Evolutionary conservation across 2,888 invertebrate species (phyloP).

Genomic region (Amiota communis): DNA sequence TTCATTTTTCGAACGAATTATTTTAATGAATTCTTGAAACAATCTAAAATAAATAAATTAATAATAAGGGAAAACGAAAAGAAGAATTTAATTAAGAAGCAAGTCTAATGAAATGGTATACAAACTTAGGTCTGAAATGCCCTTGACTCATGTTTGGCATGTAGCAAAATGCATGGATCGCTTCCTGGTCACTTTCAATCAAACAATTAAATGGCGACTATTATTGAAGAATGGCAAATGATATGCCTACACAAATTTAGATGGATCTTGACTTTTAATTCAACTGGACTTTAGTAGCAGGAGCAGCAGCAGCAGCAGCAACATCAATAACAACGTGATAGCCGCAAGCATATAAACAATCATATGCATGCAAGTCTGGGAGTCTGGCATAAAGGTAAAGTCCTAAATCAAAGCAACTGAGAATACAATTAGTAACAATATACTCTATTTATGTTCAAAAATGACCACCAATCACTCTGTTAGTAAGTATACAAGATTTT

Average conservation of each 20-base stretch:
- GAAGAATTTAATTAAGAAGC: background rate
- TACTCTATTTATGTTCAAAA: conserved; percentile 18
- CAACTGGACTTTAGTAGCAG: background rate
- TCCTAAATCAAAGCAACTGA: background rate
- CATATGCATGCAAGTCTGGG: conserved; percentile 23
- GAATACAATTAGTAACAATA: conserved; percentile 22
- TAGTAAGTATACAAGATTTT: too few relatives aligned
- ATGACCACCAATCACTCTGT: background rate
- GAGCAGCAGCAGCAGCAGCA: background rate
- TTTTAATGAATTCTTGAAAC: conserved; percentile 25
- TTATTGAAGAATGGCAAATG: conserved; percentile 28
- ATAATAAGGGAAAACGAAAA: background rate
- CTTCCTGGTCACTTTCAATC: conserved; percentile 36
- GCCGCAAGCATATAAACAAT: conserved; percentile 26
- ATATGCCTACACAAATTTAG: conserved; percentile 26
- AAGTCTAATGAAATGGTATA: conserved; percentile 3
- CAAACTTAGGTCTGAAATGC: background rate
- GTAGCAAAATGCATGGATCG: background rate
- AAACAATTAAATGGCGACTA: conserved; percentile 44
- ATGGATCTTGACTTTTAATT: background rate
- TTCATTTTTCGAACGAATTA: conserved; percentile 18
- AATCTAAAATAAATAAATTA: background rate
- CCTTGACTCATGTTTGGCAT: too few relatives aligned
- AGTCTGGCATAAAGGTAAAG: background rate
- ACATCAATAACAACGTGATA: conserved; percentile 13